Conservation (phyloP, 1,140 invertebrate genomes). For the Lordiphosa collinella region DNA sequence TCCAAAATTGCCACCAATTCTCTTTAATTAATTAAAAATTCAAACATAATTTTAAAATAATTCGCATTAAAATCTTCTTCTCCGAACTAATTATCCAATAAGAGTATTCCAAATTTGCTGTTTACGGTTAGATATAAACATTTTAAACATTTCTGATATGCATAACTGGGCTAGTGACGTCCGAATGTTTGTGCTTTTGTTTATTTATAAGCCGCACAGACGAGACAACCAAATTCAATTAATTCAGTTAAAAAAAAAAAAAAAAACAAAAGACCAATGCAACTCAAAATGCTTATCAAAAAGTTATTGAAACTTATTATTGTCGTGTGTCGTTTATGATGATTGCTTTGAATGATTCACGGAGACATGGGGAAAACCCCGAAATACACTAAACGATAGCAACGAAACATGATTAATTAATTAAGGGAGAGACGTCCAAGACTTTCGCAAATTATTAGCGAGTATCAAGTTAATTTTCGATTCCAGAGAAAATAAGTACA, state of each 20-base stretch:
- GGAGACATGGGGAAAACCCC: background rate
- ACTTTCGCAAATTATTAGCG: too few relatives aligned
- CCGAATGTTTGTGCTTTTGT: constrained; percentile 8
- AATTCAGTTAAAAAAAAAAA: background rate
- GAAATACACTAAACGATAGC: constrained; percentile 1
- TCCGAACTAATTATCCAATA: too few relatives aligned
- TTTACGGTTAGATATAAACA: background rate
- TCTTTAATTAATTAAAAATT: too few relatives aligned
- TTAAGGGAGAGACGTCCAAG: too few relatives aligned
- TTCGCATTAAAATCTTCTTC: too few relatives aligned
- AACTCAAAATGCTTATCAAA: constrained; percentile 41
- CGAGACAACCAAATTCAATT: background rate
- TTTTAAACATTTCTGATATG: constrained; percentile 6
- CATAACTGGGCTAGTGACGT: constrained; percentile 25
- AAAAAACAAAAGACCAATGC: constrained; percentile 17
- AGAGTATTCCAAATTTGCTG: background rate
- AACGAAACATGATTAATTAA: too few relatives aligned
- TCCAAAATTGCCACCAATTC: too few relatives aligned
- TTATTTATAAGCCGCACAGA: constrained; percentile 12
- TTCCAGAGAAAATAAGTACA: too few relatives aligned
- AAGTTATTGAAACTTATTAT: constrained; percentile 35
- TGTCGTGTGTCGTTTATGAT: constrained; percentile 19
- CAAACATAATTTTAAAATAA: too few relatives aligned
- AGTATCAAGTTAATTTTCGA: too few relatives aligned
- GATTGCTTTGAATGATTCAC: constrained; percentile 25